Base-by-base conservation (phyloP, 2,888 invertebrate genomes). In the Coelopa pilipes region DNA sequence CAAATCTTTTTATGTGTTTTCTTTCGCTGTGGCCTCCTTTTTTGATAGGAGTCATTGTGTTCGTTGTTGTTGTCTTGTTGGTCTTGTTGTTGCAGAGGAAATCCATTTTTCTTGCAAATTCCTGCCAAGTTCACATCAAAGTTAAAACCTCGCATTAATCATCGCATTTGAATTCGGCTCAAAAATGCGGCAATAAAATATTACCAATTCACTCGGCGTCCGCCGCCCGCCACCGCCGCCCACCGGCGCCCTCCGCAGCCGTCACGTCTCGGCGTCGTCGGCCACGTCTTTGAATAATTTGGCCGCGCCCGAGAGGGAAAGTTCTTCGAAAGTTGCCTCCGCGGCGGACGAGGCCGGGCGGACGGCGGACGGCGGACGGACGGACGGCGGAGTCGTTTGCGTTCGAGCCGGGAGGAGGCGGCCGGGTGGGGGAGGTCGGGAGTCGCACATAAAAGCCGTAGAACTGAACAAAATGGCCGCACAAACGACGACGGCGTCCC, bases 61-160 rank as follows among this genome's bases (percentile, higher is more conserved):
- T 60, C 72, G 45, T 57, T 67, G 24, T 65, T 63, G 24, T 60
- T 60, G 17, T 68, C 60, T 53, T 57, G 57, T 19, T 53, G 24
- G 3, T 62, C 46, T 62, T 67, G 45, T 49, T 69, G 45, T 53
- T 45, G 21, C 2, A 17, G 19, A 15, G n/a, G 15, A 66, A 66
- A 66, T 65, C 13, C 65, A 65, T 66, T 66, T 50, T 13, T 66
- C 50, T 66, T 66, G 49, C 50, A 49, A 47, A 66, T 50, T 66
- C 50, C 34, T 50, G 66, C 50, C 49, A 66, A 66, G 50, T 66
- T 66, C 66, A 69, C 69, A 69, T 47, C 69, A 72, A 72, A 72
- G 65, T 72, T 72, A 67, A 67, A 70, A 73, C 57, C 55, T 24
- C 49, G 11, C 70, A 74, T 74, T 74, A 74, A 74, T 74, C 74